These are phyloP conservation scores for Epirrita christyi DNA, from an alignment of 2,888 invertebrate genomes.

Conservation along the genomic window DNA sequence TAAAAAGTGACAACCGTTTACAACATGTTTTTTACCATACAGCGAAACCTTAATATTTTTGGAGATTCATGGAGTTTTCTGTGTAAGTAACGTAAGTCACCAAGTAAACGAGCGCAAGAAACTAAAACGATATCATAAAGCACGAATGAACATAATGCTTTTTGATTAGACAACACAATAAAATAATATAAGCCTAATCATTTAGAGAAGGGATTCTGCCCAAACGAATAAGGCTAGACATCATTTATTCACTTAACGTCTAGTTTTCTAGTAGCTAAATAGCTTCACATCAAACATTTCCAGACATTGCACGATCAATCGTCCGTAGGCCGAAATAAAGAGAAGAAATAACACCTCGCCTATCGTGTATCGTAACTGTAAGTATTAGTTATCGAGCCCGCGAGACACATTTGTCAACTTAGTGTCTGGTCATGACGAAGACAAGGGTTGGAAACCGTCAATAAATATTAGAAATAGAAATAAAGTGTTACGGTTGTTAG, in stretches of 20 bases:
- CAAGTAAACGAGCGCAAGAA: no score
- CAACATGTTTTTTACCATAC: no score
- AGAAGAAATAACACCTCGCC: constrained; percentile 4
- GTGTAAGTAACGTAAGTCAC: no score
- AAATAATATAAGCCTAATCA: not conserved
- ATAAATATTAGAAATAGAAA: constrained; percentile 26
- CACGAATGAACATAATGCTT: no score
- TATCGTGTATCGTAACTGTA: constrained; percentile 24
- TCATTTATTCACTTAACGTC: not conserved
- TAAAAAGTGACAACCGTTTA: no score
- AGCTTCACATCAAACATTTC: constrained; percentile 3
- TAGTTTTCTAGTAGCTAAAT: not conserved
- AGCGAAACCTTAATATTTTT: no score
- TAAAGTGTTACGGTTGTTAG: constrained; percentile 9
- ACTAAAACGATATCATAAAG: no score
- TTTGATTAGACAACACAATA: no score
- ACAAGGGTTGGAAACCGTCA: constrained; percentile 29
- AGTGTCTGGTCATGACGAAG: constrained; percentile 26
- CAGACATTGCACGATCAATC: constrained; percentile 12
- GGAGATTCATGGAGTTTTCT: no score
- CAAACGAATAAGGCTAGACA: not conserved
- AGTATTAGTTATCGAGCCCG: constrained; percentile 29
- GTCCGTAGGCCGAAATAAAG: constrained; percentile 3
- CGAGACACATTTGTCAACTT: constrained; percentile 35
- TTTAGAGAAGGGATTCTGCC: not conserved